These are phyloP conservation scores for Umimayanthus kanabou DNA, from an alignment of 92 coral and sea anemone genomes.

Conservation along the genomic window DNA sequence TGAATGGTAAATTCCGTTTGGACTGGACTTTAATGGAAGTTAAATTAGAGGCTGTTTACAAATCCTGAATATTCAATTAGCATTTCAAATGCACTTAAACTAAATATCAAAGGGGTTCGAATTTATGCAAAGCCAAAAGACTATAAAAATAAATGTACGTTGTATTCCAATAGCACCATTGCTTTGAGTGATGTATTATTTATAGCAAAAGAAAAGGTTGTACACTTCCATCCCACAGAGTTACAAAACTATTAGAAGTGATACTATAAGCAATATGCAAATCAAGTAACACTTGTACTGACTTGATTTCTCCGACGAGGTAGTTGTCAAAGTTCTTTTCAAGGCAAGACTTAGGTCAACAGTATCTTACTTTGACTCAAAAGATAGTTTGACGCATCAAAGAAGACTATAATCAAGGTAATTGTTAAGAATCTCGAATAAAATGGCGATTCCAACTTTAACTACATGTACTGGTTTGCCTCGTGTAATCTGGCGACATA, in stretches of 20 bases:
- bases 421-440: neutral
- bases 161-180: neutral
- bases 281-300: neutral
- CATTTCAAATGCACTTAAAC: slow-evolving; percentile 15
- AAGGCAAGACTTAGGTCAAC: neutral
- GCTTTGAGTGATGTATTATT: neutral
- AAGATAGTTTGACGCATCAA: neutral
- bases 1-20: neutral
- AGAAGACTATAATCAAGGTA: neutral
- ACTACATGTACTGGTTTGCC: neutral
- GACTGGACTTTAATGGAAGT: neutral
- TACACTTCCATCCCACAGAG: neutral
- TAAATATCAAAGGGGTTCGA: neutral
- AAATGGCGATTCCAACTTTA: neutral
- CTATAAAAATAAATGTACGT: neutral
- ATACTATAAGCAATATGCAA: neutral
- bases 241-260: neutral
- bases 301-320: no score
- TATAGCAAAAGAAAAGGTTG: neutral
- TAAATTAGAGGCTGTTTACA: neutral
- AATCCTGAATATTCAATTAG: neutral
- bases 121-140: slow-evolving; percentile 14
- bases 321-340: neutral
- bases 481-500: neutral
- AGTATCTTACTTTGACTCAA: neutral